Base-by-base conservation (phyloP, 2,888 invertebrate genomes). In the Sesamia inferens region DNA sequence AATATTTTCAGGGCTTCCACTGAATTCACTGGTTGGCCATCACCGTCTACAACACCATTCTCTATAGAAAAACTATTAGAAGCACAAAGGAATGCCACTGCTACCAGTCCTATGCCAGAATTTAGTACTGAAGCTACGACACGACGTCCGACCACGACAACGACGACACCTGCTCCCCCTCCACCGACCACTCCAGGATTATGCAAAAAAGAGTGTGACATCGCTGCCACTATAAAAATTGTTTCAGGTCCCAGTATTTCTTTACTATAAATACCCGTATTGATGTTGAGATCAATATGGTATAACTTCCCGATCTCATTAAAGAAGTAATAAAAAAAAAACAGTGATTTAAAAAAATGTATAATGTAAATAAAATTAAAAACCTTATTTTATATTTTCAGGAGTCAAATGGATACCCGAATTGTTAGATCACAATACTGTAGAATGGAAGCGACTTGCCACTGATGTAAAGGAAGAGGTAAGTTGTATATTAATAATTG, bases 21-120 rank as follows among this genome's bases (percentile, higher is more conserved):
- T 24, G 98, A 98, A 92, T 99, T 99, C 88, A 98, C 98, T 19
- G 99, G 99, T 22, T 99, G 99, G 99, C 98, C 98, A 16, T 98
- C 98, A 0, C 97, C 98, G 10, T 98, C 98, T 1, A 98, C 98
- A 0, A 98, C 98, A 0, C 98, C 98, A 0, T 97, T 98, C 85
- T 98, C 98, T 0, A 98, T 98, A 74, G 98, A 98, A 89, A 98
- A 98, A 90, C 96, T 98, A 11, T 90, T 98, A 66, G 98, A 98
- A 92, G 96, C 96, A 83, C 97, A 95, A 86, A 95, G 97, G 71
- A 97, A 97, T 48, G 97, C 97, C 0, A 97, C 97, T 5, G 96
- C 96, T 14, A 96, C 97, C 0, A 97, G 97, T 71, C 96, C 96
- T 39, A 90, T 96, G 74, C 90, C 92, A 51, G 92, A 94, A 63